Evolutionary conservation across 2,113 vertebrate species (phyloP).

Genomic region (human (Homo sapiens)): DNA sequence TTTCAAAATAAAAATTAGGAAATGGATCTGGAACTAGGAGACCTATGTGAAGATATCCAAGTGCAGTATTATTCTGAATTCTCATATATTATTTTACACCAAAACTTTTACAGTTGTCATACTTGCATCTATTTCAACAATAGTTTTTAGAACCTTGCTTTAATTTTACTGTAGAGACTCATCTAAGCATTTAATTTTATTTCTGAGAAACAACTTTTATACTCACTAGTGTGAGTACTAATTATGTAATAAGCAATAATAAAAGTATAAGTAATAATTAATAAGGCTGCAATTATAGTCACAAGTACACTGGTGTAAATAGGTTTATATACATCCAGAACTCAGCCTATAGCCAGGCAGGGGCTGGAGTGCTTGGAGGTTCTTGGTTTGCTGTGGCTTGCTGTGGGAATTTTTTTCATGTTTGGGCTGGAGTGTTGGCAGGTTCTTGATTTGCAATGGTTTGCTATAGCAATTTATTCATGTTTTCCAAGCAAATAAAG

Average conservation of each 20-base stretch:
- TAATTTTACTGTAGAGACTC: slow-evolving; percentile 11
- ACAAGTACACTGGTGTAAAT: neutral
- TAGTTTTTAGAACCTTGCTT: neutral
- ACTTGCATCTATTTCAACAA: neutral
- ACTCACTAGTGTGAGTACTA: slow-evolving; percentile 19
- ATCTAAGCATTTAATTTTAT: slow-evolving; percentile 25
- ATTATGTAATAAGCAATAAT: neutral
- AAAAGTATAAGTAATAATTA: neutral
- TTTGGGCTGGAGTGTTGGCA: neutral
- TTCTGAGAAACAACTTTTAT: neutral
- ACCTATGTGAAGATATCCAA: neutral
- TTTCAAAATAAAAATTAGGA: slow-evolving; percentile 30
- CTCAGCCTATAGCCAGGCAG: neutral
- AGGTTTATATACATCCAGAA: neutral
- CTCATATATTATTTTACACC: neutral
- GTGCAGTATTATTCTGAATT: neutral
- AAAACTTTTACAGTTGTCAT: neutral
- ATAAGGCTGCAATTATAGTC: neutral
- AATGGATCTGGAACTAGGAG: neutral
- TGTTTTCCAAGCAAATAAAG: neutral
- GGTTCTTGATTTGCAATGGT: neutral
- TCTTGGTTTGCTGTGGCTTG: neutral
- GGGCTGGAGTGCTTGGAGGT: neutral
- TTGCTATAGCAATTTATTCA: neutral
- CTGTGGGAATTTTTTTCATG: neutral